Conservation (phyloP, 2,113 vertebrate species). For the Ameiurus melas region DNA sequence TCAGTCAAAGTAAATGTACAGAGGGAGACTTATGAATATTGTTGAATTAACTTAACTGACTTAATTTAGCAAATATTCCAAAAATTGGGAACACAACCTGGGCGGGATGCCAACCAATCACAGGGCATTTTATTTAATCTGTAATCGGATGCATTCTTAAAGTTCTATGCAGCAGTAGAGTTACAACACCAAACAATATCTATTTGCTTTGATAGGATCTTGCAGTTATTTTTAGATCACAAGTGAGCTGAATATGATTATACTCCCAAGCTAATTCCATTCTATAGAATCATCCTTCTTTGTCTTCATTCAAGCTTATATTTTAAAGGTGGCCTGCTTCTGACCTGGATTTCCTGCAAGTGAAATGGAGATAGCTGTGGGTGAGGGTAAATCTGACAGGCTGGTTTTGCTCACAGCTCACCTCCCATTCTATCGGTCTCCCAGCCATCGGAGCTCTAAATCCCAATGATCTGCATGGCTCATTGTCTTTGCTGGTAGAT, state of each 20-base stretch:
- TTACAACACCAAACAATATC: neutral
- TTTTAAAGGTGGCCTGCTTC: neutral
- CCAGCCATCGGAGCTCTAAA: neutral
- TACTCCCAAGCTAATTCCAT: neutral
- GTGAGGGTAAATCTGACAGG: slow-evolving; percentile 21
- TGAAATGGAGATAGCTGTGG: neutral
- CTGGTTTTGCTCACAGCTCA: slow-evolving; percentile 8
- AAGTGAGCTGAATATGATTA: neutral
- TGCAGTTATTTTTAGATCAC: neutral
- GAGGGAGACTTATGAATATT: neutral
- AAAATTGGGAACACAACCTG: neutral
- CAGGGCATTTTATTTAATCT: neutral
- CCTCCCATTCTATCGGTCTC: neutral
- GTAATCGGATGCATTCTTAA: neutral
- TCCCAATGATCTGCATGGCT: neutral
- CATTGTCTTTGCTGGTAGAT: neutral
- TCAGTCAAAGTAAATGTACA: neutral
- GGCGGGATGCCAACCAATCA: neutral
- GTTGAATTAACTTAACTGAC: neutral
- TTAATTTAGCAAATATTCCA: neutral
- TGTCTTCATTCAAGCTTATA: neutral
- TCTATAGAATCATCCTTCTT: neutral
- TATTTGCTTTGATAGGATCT: neutral
- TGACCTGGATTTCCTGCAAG: neutral
- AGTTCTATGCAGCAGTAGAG: neutral